phyloP scores from a whole-genome alignment of 2,888 invertebrate species.

The Dicyrtoma fusca region DNA sequence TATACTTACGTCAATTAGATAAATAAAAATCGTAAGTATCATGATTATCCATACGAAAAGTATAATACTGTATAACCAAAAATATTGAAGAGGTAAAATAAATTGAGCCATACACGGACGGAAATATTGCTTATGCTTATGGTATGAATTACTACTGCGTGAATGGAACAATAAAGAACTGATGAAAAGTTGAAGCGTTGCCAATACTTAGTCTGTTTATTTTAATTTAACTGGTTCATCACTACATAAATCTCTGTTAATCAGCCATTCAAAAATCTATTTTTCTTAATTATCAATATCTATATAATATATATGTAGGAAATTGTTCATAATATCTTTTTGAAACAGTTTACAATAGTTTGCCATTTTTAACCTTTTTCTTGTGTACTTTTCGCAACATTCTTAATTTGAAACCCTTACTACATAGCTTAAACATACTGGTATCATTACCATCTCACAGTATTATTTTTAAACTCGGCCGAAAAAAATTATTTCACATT shows the following conservation, averaged over 20 bases:
- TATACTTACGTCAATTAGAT: no score
- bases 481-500: no score
- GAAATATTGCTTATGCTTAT: background rate
- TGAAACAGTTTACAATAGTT: conserved; percentile 1
- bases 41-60: no score
- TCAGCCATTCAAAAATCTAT: conserved; percentile 31
- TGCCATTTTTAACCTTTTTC: conserved; percentile 17
- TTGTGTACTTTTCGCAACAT: background rate
- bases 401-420: conserved; percentile 16
- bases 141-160: background rate
- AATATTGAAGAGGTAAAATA: no score
- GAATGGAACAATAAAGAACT: conserved; percentile 18
- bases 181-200: conserved; percentile 11
- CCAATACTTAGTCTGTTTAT: conserved; percentile 35
- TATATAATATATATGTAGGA: conserved; percentile 1
- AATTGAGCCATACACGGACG: background rate
- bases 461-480: no score
- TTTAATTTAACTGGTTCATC: conserved; percentile 36
- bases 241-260: conserved; percentile 37
- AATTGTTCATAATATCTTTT: no score
- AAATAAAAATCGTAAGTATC: no score
- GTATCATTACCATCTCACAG: no score
- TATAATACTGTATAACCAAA: no score
- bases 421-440: conserved; percentile 13
- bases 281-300: background rate